Conservation (phyloP, 2,113 vertebrate species). For the Trogon surrucura region DNA sequence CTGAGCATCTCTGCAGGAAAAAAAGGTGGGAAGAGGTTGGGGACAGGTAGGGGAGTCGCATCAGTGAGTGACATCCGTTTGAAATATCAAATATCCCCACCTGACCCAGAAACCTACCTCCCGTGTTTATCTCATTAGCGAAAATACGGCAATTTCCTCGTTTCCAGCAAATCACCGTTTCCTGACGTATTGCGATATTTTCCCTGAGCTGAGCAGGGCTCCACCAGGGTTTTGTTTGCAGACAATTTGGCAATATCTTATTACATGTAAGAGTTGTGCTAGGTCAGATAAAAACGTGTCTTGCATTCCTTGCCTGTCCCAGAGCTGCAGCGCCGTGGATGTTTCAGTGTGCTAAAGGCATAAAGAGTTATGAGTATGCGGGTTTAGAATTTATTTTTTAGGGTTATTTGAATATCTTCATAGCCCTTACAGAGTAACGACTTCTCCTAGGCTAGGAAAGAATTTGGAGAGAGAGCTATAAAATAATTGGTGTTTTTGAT, state of each 20-base stretch:
- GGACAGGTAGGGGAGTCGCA: not conserved
- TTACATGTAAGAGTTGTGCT: not conserved
- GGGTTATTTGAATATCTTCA: not conserved
- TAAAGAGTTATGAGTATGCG: not conserved
- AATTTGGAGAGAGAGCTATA: not conserved
- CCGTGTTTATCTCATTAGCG: not conserved
- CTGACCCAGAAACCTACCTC: not conserved
- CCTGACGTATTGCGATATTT: not conserved
- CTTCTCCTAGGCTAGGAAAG: not conserved
- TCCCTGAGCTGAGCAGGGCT: not conserved
- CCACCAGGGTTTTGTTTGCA: not conserved
- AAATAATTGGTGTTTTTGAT: not conserved
- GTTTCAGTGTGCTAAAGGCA: not conserved
- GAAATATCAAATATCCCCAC: not conserved
- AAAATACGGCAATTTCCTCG: not conserved
- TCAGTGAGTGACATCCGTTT: not conserved
- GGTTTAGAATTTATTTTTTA: not conserved
- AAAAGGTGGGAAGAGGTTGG: not conserved
- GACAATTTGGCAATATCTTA: not conserved
- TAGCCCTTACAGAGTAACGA: not conserved
- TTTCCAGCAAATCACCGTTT: not conserved
- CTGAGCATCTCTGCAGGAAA: not conserved
- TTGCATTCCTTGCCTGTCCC: not conserved
- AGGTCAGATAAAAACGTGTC: not conserved
- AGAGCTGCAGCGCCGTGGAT: not conserved